phyloP scores from a whole-genome alignment of 2,113 vertebrate species.

The Xyrauchen texanus region DNA sequence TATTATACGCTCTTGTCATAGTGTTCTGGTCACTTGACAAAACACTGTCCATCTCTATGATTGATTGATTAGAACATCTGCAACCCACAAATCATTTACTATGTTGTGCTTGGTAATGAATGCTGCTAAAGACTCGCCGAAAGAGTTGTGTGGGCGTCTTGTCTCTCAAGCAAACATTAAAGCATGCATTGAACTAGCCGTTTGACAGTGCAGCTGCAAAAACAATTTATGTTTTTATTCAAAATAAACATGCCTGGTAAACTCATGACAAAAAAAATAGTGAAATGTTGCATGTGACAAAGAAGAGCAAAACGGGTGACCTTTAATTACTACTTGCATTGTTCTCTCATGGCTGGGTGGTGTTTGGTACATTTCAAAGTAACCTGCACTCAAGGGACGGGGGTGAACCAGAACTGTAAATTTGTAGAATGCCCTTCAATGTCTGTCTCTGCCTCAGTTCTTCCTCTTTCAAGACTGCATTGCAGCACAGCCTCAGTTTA shows the following conservation, averaged over 20 bases:
- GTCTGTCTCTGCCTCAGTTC: conserved; percentile 35
- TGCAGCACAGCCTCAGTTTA: conserved; percentile 42
- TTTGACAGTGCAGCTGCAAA: conserved; percentile 35
- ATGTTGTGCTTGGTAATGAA: conserved; percentile 24
- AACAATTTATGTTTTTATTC: conserved; percentile 38
- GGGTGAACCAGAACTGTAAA: conserved; percentile 1
- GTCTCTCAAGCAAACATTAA: conserved; percentile 14
- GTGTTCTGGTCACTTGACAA: conserved; percentile 12
- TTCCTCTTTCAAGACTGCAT: conserved; percentile 60
- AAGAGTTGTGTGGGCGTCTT: conserved; percentile 40
- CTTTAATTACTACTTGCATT: conserved; percentile 14
- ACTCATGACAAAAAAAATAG: conserved; percentile 11
- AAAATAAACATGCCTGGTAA: background rate
- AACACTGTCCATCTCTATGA: background rate
- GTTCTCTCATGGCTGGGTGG: background rate
- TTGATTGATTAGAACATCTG: background rate
- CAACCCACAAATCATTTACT: conserved; percentile 11
- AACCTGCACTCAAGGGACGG: conserved; percentile 12
- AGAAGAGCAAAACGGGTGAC: too few species aligned
- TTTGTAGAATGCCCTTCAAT: conserved; percentile 29
- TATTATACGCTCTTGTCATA: background rate
- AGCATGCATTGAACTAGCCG: conserved; percentile 16
- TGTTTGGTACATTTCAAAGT: background rate
- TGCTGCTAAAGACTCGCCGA: conserved; percentile 38
- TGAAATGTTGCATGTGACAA: background rate